phyloP scores from a whole-genome alignment of 2,888 invertebrate genomes.

The Phragmatobia fuliginosa region DNA sequence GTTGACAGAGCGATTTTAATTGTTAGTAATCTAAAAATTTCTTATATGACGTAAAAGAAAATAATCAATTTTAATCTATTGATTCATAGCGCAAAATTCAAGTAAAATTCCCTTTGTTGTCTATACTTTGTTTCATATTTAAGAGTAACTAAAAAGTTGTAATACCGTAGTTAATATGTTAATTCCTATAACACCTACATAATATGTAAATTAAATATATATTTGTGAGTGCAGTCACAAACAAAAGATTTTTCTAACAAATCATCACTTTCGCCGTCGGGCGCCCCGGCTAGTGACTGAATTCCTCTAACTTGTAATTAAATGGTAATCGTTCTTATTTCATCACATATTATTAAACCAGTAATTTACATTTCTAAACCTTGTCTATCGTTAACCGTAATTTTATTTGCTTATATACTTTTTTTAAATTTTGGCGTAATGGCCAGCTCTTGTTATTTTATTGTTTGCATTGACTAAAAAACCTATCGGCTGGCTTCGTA shows the following conservation, averaged over 20 bases:
- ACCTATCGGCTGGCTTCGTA: not conserved
- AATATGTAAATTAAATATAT: constrained; percentile 1
- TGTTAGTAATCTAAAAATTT: constrained; percentile 15
- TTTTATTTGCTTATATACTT: not conserved
- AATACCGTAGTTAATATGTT: not conserved
- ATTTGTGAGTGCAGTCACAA: constrained; percentile 6
- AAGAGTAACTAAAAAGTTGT: not conserved
- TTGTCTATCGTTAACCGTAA: constrained; percentile 12
- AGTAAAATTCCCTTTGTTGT: not conserved
- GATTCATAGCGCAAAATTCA: not conserved
- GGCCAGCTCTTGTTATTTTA: not conserved
- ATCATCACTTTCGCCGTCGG: constrained; percentile 50
- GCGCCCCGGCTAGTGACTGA: constrained; percentile 28
- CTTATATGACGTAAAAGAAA: constrained; percentile 14
- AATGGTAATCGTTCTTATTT: constrained; percentile 18
- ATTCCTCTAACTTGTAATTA: constrained; percentile 23
- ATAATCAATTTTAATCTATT: not conserved
- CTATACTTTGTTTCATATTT: not conserved
- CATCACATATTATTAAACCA: constrained; percentile 10
- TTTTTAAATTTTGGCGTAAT: not conserved
- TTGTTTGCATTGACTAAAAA: not conserved
- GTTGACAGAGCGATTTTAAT: constrained; percentile 21
- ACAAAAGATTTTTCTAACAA: constrained; percentile 17
- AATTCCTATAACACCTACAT: constrained; percentile 3
- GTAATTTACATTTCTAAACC: constrained; percentile 11